Evolutionary conservation across 2,888 invertebrate genomes (phyloP).

Genomic region (Boloria euphrosyne): DNA sequence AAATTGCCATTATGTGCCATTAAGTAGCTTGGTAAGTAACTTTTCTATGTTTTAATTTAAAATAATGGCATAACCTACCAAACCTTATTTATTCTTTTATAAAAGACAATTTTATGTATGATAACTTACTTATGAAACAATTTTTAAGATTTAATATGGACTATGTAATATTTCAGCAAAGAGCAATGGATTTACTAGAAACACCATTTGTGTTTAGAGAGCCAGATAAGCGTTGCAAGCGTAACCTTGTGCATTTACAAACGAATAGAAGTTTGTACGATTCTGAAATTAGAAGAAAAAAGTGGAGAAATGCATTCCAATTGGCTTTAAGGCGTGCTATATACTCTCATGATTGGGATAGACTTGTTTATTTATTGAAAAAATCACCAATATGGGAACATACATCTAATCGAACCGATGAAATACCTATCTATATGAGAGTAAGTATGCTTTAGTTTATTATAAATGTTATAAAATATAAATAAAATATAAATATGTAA

Average conservation of each 20-base stretch:
- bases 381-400: slow-evolving; percentile 63
- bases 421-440: slow-evolving; percentile 54
- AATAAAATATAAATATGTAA: too few species aligned
- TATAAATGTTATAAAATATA: too few species aligned
- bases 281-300: slow-evolving; percentile 20
- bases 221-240: slow-evolving; percentile 51
- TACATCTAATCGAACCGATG: slow-evolving; percentile 34
- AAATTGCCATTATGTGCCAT: slow-evolving; percentile 56
- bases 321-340: slow-evolving; percentile 57
- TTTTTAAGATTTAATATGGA: too few species aligned
- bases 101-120: neutral
- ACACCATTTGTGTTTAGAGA: slow-evolving; percentile 30
- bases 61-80: neutral
- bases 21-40: slow-evolving; percentile 61
- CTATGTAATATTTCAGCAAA: slow-evolving; percentile 49
- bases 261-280: slow-evolving; percentile 39
- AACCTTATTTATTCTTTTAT: too few species aligned
- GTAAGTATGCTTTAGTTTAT: slow-evolving; percentile 49
- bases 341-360: slow-evolving; percentile 70
- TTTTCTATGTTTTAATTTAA: neutral
- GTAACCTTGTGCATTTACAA: slow-evolving; percentile 56
- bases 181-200: slow-evolving; percentile 53
- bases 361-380: slow-evolving; percentile 60
- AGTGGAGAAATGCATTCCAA: slow-evolving; percentile 48
- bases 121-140: neutral